phyloP scores from a whole-genome alignment of 2,113 vertebrate species.

The Colossoma macropomum region DNA sequence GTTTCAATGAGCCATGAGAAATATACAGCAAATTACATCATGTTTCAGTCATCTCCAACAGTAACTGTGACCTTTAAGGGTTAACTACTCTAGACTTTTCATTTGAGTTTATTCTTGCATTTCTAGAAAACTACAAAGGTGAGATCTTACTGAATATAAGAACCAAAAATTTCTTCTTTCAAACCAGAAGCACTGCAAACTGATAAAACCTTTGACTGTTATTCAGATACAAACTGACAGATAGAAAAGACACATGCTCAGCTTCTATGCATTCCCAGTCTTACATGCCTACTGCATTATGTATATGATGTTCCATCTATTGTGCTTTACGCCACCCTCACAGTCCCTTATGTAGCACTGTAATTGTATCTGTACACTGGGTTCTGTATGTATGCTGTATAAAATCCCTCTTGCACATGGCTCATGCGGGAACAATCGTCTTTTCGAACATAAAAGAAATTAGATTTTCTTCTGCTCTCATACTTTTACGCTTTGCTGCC shows the following conservation, averaged over 20 bases:
- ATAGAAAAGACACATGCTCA: neutral
- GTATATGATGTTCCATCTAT: neutral
- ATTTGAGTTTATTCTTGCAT: too few species aligned
- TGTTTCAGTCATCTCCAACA: too few species aligned
- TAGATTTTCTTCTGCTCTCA: neutral
- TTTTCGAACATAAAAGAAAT: conserved; percentile 9
- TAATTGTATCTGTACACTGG: neutral
- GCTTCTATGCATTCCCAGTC: neutral
- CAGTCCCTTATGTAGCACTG: neutral
- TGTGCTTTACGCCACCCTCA: neutral
- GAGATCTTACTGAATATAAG: too few species aligned
- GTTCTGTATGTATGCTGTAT: neutral
- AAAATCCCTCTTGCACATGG: neutral
- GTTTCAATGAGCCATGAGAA: too few species aligned
- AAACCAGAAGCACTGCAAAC: neutral
- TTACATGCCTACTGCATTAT: neutral
- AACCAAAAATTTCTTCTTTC: neutral
- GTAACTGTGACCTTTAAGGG: too few species aligned
- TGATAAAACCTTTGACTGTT: neutral
- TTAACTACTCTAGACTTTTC: too few species aligned
- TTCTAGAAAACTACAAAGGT: too few species aligned
- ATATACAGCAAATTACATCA: too few species aligned
- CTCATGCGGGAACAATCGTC: neutral
- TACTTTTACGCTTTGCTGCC: neutral
- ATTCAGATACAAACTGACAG: neutral